Base-by-base conservation (phyloP, 1,140 invertebrate species). In the Chlorops oryzae region DNA sequence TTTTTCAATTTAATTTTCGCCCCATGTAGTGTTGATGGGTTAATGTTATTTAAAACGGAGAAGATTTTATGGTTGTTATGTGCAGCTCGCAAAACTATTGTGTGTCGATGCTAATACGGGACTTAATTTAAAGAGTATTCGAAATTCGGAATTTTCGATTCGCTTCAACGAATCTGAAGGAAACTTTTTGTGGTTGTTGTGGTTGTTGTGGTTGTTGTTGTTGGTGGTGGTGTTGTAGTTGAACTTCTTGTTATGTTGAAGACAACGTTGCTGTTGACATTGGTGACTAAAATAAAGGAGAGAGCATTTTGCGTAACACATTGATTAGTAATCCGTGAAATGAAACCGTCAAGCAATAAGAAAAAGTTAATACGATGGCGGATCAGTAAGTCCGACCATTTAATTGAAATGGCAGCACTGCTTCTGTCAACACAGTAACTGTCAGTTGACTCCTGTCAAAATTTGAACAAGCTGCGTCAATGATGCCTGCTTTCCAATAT, bases 191-290 rank as follows among this genome's bases (percentile, higher is more conserved):
- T 28, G 17, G 6, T 28, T 12, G 15, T 41, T 6, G 37, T 41
- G 32, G 37, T 56, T 51, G 51, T 44, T 59, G 50, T 47, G 50
- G 57, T 40, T 52, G 45, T 48, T 25, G 58, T 52, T 62, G 58
- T 47, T 54, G 51, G 54, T 62, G 44, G 57, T 61, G 51, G 54
- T 58, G 54, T 59, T 56, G 47, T 50, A 46, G 44, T 59, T 55
- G 44, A 50, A 54, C 43, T 67, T 67, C 64, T 67, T 67, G 64
- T 67, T 67, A 67, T 62, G 65, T 68, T 62, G 62, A 65, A 32
- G 54, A 59, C 59, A n/a, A 7, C 18, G 23, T 22, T 37, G 34
- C 12, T 12, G 9, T 46, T 25, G 17, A 27, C 21, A 27, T 17
- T 40, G 24, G 15, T 43, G 47, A n/a, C n/a, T n/a, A n/a, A n/a